Evolutionary conservation across 1,140 invertebrate species (phyloP).

Genomic region (Penaeus japonicus): DNA sequence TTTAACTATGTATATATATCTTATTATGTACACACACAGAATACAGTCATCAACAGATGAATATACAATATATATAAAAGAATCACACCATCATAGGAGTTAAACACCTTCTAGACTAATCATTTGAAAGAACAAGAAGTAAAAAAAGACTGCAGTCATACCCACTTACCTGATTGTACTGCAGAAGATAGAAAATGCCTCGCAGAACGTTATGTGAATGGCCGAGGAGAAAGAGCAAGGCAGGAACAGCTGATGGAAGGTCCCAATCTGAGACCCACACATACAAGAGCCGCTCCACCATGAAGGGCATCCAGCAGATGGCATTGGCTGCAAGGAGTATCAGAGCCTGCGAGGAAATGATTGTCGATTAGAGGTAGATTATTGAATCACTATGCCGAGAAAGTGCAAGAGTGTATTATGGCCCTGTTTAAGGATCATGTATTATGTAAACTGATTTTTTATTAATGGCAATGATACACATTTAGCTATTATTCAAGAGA

Average conservation of each 20-base stretch:
- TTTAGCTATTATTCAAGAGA: too few relatives aligned
- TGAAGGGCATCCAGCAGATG: constrained; percentile 19
- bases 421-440: too few relatives aligned
- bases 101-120: too few relatives aligned
- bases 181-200: constrained; percentile 1
- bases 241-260: background rate
- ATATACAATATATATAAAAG: too few relatives aligned
- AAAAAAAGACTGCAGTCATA: background rate
- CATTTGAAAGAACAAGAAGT: too few relatives aligned
- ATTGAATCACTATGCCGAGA: background rate
- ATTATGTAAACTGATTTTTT: too few relatives aligned
- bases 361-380: background rate
- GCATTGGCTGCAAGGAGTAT: background rate
- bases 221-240: background rate
- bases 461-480: too few relatives aligned
- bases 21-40: too few relatives aligned
- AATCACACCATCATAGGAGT: too few relatives aligned
- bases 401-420: background rate
- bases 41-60: too few relatives aligned
- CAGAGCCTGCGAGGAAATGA: background rate
- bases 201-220: constrained; percentile 9
- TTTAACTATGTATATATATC: too few relatives aligned
- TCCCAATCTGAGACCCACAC: background rate
- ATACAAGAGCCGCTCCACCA: background rate
- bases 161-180: background rate